Conservation (phyloP, 2,113 vertebrate genomes). For the Ameiurus melas region DNA sequence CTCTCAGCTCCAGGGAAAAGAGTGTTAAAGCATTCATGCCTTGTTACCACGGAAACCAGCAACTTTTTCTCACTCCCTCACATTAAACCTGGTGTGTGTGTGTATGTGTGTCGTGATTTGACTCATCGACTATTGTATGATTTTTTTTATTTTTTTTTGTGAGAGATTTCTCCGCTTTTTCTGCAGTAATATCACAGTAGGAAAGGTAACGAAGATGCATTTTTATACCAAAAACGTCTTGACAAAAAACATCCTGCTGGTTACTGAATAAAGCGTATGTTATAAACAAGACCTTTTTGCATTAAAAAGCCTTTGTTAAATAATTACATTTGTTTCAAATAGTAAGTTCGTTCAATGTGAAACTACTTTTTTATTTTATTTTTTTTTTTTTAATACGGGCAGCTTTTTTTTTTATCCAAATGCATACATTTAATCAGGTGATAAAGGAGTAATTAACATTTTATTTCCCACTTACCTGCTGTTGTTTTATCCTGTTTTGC, state of each 20-base stretch:
- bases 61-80: constrained; percentile 24
- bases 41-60: constrained; percentile 31
- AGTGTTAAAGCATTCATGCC: not conserved
- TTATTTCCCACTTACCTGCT: not conserved
- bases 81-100: not conserved
- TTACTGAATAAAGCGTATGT: not conserved
- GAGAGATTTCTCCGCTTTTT: constrained; percentile 12
- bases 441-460: not conserved
- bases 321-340: too few relatives aligned
- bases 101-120: constrained; percentile 12
- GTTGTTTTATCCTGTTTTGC: not conserved
- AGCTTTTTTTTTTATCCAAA: not conserved
- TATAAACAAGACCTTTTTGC: not conserved
- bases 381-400: too few relatives aligned
- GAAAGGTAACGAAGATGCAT: not conserved
- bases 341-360: not conserved
- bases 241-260: not conserved
- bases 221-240: not conserved
- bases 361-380: not conserved
- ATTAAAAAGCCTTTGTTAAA: too few relatives aligned
- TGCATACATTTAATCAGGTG: not conserved
- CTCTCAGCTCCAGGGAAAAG: not conserved
- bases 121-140: constrained; percentile 12
- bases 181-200: not conserved
- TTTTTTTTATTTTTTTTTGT: not conserved